phyloP scores from a whole-genome alignment of 2,888 invertebrate species.

The Vannuccia rotundouncinata region DNA sequence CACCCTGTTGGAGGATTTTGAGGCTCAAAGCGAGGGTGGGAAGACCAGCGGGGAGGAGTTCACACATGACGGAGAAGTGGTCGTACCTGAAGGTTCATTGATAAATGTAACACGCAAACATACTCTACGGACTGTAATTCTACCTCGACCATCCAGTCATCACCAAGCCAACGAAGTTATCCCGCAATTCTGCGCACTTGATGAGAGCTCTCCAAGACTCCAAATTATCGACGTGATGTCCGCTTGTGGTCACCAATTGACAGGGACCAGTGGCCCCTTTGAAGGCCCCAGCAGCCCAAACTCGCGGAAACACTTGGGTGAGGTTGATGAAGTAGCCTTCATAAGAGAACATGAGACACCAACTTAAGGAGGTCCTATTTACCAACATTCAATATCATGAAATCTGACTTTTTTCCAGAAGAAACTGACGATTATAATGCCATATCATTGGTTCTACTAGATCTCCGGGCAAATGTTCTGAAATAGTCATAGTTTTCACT shows the following conservation, averaged over 20 bases:
- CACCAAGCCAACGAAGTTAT: conserved; percentile 37
- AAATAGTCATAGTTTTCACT: not conserved
- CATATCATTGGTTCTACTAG: conserved; percentile 74
- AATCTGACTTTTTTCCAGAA: conserved; percentile 25
- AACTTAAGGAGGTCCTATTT: no score
- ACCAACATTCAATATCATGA: no score
- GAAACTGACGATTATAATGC: conserved; percentile 61
- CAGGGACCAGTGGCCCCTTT: conserved; percentile 75
- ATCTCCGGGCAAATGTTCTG: not conserved
- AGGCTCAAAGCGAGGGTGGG: conserved; percentile 56
- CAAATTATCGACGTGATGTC: conserved; percentile 68
- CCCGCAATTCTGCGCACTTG: not conserved
- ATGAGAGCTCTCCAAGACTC: conserved; percentile 62
- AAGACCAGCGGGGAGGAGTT: conserved; percentile 57
- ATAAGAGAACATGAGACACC: no score
- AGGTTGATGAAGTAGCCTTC: not conserved
- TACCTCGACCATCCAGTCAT: conserved; percentile 42
- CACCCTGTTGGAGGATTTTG: not conserved
- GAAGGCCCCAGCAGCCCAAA: conserved; percentile 77
- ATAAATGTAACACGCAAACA: no score
- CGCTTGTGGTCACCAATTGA: conserved; percentile 65
- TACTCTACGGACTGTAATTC: not conserved
- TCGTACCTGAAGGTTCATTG: conserved; percentile 54
- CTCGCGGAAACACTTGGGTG: conserved; percentile 62
- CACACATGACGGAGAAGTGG: conserved; percentile 58